Evolutionary conservation across 30 jellyfish, hydroid and myxozoan genomes (phyloP).

Genomic region (Morbakka virulenta): DNA sequence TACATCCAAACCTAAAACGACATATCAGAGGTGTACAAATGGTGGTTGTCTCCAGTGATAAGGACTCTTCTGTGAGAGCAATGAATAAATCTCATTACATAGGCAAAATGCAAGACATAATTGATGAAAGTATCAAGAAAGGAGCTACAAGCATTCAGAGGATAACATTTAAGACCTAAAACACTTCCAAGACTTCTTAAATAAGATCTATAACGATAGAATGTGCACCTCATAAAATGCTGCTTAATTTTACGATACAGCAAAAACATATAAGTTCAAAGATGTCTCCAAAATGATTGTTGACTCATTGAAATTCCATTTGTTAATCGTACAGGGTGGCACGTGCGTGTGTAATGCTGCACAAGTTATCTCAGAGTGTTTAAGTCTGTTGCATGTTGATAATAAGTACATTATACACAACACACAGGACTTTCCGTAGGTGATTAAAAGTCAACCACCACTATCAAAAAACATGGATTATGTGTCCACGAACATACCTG

Average conservation of each 20-base stretch:
- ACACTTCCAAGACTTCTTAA: conserved; percentile 10
- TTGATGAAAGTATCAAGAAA: too few relatives aligned
- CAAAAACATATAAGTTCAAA: conserved; percentile 25
- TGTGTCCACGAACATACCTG: conserved; percentile 28
- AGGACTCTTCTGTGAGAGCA: conserved; percentile 24
- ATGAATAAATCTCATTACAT: conserved; percentile 24
- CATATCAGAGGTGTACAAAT: too few relatives aligned
- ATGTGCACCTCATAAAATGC: too few relatives aligned
- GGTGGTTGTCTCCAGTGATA: too few relatives aligned
- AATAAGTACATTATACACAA: conserved; percentile 3
- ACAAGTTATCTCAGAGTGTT: conserved; percentile 23
- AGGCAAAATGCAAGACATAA: conserved; percentile 15
- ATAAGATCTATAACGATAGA: neutral
- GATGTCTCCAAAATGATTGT: conserved; percentile 1
- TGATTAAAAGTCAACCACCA: conserved; percentile 13
- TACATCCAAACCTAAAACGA: too few relatives aligned
- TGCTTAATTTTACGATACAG: conserved; percentile 12
- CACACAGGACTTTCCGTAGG: conserved; percentile 26
- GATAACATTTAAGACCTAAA: conserved; percentile 15
- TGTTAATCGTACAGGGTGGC: conserved; percentile 30
- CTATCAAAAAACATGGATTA: neutral
- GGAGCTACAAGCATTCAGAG: conserved; percentile 6
- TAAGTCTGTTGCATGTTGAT: conserved; percentile 8
- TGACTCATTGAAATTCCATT: conserved; percentile 21
- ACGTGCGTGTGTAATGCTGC: conserved; percentile 15